These are phyloP conservation scores for Microctonus hyperodae DNA, from an alignment of 2,888 invertebrate genomes.

Conservation along the genomic window DNA sequence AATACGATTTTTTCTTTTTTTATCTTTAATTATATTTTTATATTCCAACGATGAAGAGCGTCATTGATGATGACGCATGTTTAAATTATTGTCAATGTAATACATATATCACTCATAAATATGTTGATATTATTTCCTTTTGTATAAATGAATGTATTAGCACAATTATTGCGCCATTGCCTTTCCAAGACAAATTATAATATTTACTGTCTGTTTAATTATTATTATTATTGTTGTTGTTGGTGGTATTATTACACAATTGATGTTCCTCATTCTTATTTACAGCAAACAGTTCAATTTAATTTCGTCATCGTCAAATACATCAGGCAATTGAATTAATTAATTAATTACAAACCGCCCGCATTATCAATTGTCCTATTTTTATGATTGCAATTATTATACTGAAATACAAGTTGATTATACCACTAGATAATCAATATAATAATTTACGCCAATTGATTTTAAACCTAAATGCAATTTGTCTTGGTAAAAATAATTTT, in stretches of 20 bases:
- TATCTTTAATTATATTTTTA: too few species aligned
- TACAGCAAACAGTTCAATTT: too few species aligned
- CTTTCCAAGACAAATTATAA: neutral
- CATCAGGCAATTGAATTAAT: neutral
- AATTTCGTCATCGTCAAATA: neutral
- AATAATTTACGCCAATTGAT: neutral
- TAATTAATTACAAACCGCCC: neutral
- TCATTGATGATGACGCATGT: neutral
- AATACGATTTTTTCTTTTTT: neutral
- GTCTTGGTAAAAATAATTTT: neutral
- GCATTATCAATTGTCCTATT: neutral
- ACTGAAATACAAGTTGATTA: neutral
- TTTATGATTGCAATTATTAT: neutral
- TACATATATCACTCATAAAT: neutral
- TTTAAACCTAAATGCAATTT: neutral
- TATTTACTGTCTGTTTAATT: too few species aligned
- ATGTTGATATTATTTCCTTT: neutral
- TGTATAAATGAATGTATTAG: neutral
- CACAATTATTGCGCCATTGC: neutral
- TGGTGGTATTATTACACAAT: too few species aligned
- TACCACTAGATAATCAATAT: neutral
- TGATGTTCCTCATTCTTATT: too few species aligned
- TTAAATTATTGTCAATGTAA: neutral
- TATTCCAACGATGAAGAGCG: neutral
- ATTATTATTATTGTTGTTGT: too few species aligned